Percentiles rank a stretch among this genome's conserved stretches.
Evolutionary conservation across 2,113 vertebrate species (phyloP).

Genomic region (Ciconia maguari): DNA sequence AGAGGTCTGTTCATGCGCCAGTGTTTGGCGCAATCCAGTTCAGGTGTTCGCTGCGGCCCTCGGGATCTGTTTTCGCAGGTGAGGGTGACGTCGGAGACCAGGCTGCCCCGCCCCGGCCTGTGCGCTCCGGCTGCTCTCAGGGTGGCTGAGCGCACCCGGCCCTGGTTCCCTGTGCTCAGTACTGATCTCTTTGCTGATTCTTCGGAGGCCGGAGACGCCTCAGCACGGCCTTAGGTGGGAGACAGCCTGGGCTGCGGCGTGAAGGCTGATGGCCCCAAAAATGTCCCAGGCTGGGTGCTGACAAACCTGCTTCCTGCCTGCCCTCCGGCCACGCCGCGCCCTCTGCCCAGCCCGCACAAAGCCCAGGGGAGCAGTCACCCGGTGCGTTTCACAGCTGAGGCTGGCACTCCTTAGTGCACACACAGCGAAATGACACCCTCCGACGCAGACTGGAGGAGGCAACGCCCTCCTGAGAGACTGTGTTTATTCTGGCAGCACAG

Average conservation of each 20-base stretch:
- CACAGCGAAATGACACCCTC: neutral
- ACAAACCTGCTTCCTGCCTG: neutral
- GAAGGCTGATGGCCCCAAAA: neutral
- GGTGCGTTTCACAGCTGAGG: neutral
- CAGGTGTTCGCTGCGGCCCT: neutral
- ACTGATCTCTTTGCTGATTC: no score
- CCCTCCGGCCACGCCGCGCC: neutral
- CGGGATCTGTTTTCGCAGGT: neutral
- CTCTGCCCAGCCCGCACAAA: neutral
- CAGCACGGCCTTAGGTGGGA: neutral
- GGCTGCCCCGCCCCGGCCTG: neutral
- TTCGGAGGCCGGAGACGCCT: no score
- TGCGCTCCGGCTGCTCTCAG: neutral
- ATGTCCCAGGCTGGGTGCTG: neutral
- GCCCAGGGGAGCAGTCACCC: neutral
- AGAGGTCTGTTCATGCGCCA: neutral
- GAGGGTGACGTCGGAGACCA: neutral
- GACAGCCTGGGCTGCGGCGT: accelerated
- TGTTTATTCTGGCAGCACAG: neutral
- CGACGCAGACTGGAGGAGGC: neutral
- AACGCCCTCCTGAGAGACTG: neutral
- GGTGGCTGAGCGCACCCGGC: neutral
- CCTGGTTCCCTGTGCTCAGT: neutral
- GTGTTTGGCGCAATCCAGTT: neutral
- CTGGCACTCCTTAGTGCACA: neutral